A percentile compares a stretch with the other conserved stretches of the same genome.
phyloP scores from a whole-genome alignment of 1,140 invertebrate species.

The Paraescarpia echinospica region DNA sequence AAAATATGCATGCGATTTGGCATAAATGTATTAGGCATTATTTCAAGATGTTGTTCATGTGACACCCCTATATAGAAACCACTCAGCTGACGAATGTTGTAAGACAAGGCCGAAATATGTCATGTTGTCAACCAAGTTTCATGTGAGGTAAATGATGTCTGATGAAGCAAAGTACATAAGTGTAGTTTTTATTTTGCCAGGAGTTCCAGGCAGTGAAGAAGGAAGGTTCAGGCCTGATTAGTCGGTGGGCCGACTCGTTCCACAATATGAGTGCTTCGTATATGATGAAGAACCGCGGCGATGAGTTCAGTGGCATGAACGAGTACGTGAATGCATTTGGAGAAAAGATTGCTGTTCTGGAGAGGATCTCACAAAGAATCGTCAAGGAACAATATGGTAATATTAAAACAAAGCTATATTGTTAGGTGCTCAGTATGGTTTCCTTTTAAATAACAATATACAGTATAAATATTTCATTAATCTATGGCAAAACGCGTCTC shows the following conservation, averaged over 20 bases:
- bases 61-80: too few species aligned
- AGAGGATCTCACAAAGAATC: conserved; percentile 69
- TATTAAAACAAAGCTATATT: too few species aligned
- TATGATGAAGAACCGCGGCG: conserved; percentile 64
- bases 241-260: conserved; percentile 66
- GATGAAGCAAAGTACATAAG: not conserved
- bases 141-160: not conserved
- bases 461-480: too few species aligned
- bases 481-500: too few species aligned
- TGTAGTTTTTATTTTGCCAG: conserved; percentile 50
- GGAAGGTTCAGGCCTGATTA: conserved; percentile 64
- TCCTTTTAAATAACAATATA: not conserved
- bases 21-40: not conserved
- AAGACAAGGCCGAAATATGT: too few species aligned
- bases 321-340: conserved; percentile 68
- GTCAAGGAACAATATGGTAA: conserved; percentile 70
- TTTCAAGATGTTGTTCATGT: too few species aligned
- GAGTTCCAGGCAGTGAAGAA: conserved; percentile 70
- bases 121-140: too few species aligned
- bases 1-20: too few species aligned
- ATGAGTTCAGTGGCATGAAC: conserved; percentile 69
- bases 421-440: not conserved
- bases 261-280: conserved; percentile 65
- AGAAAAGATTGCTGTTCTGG: conserved; percentile 69
- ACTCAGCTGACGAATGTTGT: too few species aligned